phyloP scores from a whole-genome alignment of 2,113 vertebrate species.

The Toxotes chatareus region DNA sequence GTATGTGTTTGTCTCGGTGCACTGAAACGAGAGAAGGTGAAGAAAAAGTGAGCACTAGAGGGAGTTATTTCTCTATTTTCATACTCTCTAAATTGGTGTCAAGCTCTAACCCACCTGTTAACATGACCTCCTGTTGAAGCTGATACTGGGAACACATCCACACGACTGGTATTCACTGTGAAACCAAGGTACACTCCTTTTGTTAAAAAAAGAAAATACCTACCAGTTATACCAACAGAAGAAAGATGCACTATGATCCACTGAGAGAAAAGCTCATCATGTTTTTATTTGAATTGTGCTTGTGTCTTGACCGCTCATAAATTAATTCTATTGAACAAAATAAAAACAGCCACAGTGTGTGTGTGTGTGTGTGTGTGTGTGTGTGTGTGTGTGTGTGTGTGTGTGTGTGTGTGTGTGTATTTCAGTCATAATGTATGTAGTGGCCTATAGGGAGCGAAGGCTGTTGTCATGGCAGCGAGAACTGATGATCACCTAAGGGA shows the following conservation, averaged over 20 bases:
- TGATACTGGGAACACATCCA: neutral
- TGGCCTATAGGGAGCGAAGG: slow-evolving; percentile 59
- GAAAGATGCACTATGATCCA: neutral
- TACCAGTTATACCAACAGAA: neutral
- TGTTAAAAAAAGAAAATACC: neutral
- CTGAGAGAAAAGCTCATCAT: neutral
- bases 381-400: no score
- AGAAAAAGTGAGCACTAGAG: slow-evolving; percentile 45
- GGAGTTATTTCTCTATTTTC: slow-evolving; percentile 34
- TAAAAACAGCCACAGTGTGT: neutral
- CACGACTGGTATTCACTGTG: neutral
- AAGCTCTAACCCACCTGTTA: slow-evolving; percentile 53
- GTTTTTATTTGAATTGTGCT: neutral
- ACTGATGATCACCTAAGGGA: slow-evolving; percentile 66
- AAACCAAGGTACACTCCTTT: neutral
- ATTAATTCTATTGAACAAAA: neutral
- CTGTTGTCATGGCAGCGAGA: slow-evolving; percentile 76
- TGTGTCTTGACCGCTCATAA: neutral
- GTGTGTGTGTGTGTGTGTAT: no score
- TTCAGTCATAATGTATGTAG: slow-evolving; percentile 24
- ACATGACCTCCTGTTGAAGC: slow-evolving; percentile 48
- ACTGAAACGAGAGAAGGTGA: neutral
- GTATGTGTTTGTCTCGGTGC: slow-evolving; percentile 7
- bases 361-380: no score
- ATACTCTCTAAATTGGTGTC: neutral